Percentiles rank a stretch among this genome's conserved stretches.
phyloP scores from a whole-genome alignment of 2,113 vertebrate genomes.

The Phycodurus eques region DNA sequence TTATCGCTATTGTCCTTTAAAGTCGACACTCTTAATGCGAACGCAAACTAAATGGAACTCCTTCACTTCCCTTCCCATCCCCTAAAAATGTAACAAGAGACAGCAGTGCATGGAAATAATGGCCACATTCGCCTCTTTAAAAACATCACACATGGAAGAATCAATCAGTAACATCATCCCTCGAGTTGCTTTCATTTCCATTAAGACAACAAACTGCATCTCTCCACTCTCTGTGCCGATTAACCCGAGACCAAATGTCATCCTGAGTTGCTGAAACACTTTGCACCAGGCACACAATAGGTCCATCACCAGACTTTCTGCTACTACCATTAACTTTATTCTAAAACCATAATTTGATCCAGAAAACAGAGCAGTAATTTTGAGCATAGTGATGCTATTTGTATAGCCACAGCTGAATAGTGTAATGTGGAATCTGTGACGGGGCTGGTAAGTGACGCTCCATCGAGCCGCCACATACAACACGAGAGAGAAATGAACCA shows the following conservation, averaged over 20 bases:
- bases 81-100: constrained; percentile 42
- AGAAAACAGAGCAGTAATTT: constrained; percentile 59
- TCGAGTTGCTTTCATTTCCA: constrained; percentile 59
- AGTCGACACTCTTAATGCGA: constrained; percentile 36
- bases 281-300: constrained; percentile 37
- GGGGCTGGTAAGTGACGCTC: constrained; percentile 68
- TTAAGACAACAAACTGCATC: constrained; percentile 58
- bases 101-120: constrained; percentile 46
- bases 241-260: constrained; percentile 40
- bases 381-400: constrained; percentile 51
- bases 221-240: constrained; percentile 32
- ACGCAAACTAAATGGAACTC: constrained; percentile 40
- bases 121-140: constrained; percentile 43
- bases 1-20: constrained; percentile 35
- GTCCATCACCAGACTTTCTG: constrained; percentile 58
- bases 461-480: constrained; percentile 69
- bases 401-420: constrained; percentile 61
- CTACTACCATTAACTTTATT: constrained; percentile 51
- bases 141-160: constrained; percentile 61
- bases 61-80: constrained; percentile 34
- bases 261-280: constrained; percentile 41
- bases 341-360: constrained; percentile 65
- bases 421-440: constrained; percentile 63
- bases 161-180: constrained; percentile 51
- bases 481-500: constrained; percentile 61